These are phyloP conservation scores for Leucosticte australis DNA, from an alignment of 2,113 vertebrate species.

Conservation along the genomic window DNA sequence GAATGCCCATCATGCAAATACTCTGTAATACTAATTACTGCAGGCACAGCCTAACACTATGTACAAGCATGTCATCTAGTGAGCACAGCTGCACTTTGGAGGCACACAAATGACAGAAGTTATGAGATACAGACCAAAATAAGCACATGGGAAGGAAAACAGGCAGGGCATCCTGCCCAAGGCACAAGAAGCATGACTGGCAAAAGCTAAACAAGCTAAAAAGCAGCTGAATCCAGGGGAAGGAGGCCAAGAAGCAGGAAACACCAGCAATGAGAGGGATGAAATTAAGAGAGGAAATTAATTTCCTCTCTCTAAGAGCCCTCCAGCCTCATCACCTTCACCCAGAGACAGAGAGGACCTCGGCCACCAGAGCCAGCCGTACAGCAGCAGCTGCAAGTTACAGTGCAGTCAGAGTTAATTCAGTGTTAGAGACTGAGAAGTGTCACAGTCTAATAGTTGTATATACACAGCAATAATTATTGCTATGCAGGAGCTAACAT, in stretches of 20 bases:
- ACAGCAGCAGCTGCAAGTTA: not conserved
- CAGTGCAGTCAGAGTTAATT: not conserved
- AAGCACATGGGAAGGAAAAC: not conserved
- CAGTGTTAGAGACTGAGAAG: not conserved
- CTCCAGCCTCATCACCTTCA: not conserved
- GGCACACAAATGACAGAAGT: not conserved
- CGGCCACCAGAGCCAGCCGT: accelerated
- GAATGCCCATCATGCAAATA: not conserved
- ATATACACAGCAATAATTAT: not conserved
- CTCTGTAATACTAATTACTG: not conserved
- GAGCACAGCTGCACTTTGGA: not conserved
- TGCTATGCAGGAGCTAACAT: not conserved
- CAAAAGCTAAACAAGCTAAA: not conserved
- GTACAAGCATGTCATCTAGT: accelerated
- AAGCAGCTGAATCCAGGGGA: not conserved
- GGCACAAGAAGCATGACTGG: not conserved
- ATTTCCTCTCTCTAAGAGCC: not conserved
- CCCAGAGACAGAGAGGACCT: not conserved
- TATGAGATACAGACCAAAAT: not conserved
- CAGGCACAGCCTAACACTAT: not conserved
- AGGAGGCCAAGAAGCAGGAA: not conserved
- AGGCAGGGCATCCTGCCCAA: not conserved
- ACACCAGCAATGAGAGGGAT: not conserved
- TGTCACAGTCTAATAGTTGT: not conserved
- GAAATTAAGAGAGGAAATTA: not conserved